These are phyloP conservation scores for Amia ocellicauda DNA, from an alignment of 2,113 vertebrate species.

Conservation along the genomic window DNA sequence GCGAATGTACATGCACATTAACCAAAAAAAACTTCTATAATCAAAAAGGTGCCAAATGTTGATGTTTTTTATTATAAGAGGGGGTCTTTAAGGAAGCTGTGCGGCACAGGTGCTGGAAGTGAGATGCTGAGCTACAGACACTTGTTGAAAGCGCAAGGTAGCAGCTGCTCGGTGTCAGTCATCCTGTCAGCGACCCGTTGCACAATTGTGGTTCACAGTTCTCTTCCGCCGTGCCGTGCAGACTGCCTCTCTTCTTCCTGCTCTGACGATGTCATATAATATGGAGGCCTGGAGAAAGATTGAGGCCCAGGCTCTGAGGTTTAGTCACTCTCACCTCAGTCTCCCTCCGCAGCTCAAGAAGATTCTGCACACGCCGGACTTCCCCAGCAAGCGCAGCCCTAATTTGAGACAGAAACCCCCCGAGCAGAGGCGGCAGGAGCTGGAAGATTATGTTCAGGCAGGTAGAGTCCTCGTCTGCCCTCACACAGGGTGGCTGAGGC, in stretches of 20 bases:
- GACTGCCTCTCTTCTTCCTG: neutral
- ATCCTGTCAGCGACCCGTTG: neutral
- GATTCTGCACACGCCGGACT: conserved; percentile 76
- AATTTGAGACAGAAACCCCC: conserved; percentile 78
- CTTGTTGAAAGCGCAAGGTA: neutral
- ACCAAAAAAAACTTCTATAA: too few species aligned
- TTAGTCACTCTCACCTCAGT: neutral
- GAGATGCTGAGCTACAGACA: neutral
- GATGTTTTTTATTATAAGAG: too few species aligned
- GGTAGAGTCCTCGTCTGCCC: too few species aligned
- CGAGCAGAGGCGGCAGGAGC: conserved; percentile 82
- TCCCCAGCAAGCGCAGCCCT: conserved; percentile 78
- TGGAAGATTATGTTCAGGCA: conserved; percentile 87
- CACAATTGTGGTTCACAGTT: neutral
- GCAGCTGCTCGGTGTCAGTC: neutral
- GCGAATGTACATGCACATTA: too few species aligned
- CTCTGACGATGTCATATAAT: neutral
- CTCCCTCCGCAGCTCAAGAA: conserved; percentile 74
- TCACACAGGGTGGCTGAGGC: too few species aligned
- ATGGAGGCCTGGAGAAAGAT: neutral
- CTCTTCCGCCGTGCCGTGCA: neutral
- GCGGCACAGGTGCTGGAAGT: neutral
- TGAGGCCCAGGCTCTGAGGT: neutral
- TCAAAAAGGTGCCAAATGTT: too few species aligned
- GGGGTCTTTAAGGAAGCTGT: too few species aligned